Evolutionary conservation across 2,888 invertebrate species (phyloP).

Genomic region (Temnothorax rugatulus): DNA sequence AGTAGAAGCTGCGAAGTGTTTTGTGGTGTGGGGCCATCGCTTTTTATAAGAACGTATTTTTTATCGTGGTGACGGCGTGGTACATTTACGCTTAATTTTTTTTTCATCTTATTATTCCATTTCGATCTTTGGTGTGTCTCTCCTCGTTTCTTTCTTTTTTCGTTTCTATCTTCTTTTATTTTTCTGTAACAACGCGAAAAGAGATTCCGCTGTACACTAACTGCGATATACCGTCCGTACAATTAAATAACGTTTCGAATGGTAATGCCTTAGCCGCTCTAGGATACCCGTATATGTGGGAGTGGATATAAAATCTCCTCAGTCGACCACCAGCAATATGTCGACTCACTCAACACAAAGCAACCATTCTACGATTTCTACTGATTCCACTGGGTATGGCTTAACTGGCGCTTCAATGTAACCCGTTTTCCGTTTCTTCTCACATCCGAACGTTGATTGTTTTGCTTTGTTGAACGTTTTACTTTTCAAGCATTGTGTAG

Average conservation of each 20-base stretch:
- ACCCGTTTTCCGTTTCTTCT: slow-evolving; percentile 53
- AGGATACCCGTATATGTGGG: slow-evolving; percentile 92
- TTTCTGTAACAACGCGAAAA: not conserved
- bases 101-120: slow-evolving; percentile 5
- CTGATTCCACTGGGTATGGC: slow-evolving; percentile 85
- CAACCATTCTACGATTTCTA: slow-evolving; percentile 85
- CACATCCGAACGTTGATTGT: not conserved
- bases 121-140: slow-evolving; percentile 2
- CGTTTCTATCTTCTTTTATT: not conserved
- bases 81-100: slow-evolving; percentile 20
- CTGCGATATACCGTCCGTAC: not conserved
- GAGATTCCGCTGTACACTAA: not conserved
- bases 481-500: slow-evolving; percentile 37
- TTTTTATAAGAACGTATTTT: not conserved
- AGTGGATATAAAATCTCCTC: slow-evolving; percentile 88
- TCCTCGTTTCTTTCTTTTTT: not conserved
- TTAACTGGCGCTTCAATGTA: slow-evolving; percentile 62
- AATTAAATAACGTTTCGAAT: slow-evolving; percentile 72
- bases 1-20: slow-evolving; percentile 1
- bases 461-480: not conserved
- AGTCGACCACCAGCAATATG: slow-evolving; percentile 86
- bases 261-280: slow-evolving; percentile 89
- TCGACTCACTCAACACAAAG: slow-evolving; percentile 85
- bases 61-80: slow-evolving; percentile 19
- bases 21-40: slow-evolving; percentile 1